Percentiles rank a stretch among this genome's conserved stretches.
These are phyloP conservation scores for Podilymbus podiceps DNA, from an alignment of 2,113 vertebrate genomes.

Conservation along the genomic window DNA sequence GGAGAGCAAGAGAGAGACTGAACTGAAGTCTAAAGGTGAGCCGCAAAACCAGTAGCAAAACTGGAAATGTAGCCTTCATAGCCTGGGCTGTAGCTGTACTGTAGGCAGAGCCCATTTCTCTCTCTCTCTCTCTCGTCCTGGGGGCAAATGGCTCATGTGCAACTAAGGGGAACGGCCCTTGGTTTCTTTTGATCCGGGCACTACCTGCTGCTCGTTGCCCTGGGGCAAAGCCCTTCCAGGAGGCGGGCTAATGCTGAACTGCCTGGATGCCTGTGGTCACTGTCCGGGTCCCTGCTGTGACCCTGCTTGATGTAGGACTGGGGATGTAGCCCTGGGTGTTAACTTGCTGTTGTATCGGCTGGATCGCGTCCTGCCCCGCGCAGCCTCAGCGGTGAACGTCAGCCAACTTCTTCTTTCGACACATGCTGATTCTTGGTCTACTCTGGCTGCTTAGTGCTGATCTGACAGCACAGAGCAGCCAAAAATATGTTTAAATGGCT, in stretches of 20 bases:
- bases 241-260: neutral
- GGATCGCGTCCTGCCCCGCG: neutral
- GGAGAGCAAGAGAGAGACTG: neutral
- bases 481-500: neutral
- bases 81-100: neutral
- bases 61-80: neutral
- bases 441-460: neutral
- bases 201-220: neutral
- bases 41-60: neutral
- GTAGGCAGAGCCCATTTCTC: neutral
- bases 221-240: neutral
- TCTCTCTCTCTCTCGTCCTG: neutral
- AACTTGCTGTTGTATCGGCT: neutral
- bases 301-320: neutral
- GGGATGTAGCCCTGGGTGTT: fast-evolving
- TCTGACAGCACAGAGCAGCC: neutral
- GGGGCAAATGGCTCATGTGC: neutral
- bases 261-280: neutral
- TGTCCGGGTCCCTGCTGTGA: neutral
- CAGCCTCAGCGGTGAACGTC: neutral
- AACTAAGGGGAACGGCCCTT: neutral
- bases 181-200: neutral
- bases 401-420: neutral
- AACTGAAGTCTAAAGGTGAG: neutral
- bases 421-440: neutral